Evolutionary conservation across 2,888 invertebrate genomes (phyloP).

Genomic region (Fragum sueziense): DNA sequence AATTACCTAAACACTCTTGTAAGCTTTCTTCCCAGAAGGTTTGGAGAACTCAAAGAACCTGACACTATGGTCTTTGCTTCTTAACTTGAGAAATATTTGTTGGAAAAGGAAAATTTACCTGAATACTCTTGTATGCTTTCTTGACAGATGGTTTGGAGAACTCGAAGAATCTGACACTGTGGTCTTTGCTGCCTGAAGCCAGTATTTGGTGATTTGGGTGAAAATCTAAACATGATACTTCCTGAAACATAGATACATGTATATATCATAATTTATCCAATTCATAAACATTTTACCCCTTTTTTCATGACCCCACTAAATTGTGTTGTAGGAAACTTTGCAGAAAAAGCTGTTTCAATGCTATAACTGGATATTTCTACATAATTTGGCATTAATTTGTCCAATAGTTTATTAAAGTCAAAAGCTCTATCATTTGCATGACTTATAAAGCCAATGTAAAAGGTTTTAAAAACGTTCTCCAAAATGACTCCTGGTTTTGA

Average conservation of each 20-base stretch:
- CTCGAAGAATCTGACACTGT: constrained; percentile 97
- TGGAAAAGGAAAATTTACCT: constrained; percentile 93
- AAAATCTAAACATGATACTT: constrained; percentile 97
- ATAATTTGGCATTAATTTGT: too few species aligned
- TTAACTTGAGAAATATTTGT: constrained; percentile 94
- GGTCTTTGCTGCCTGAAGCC: constrained; percentile 96
- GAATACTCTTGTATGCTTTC: constrained; percentile 97
- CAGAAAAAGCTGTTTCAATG: too few species aligned
- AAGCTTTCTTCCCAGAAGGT: constrained; percentile 98
- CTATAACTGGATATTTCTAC: too few species aligned
- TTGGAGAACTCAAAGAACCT: constrained; percentile 99
- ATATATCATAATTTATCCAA: background rate
- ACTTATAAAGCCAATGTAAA: too few species aligned
- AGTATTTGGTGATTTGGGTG: constrained; percentile 93
- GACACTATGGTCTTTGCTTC: constrained; percentile 95
- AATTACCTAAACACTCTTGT: constrained; percentile 93
- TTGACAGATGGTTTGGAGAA: constrained; percentile 99
- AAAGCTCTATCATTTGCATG: too few species aligned
- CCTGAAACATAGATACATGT: constrained; percentile 82
- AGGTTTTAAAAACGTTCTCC: too few species aligned
- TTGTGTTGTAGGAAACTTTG: too few species aligned
- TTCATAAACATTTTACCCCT: background rate
- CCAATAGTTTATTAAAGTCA: too few species aligned
- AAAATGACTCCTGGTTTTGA: too few species aligned
- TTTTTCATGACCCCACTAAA: too few species aligned